Base-by-base conservation (phyloP, 1,140 invertebrate species). In the Andricus grossulariae region DNA sequence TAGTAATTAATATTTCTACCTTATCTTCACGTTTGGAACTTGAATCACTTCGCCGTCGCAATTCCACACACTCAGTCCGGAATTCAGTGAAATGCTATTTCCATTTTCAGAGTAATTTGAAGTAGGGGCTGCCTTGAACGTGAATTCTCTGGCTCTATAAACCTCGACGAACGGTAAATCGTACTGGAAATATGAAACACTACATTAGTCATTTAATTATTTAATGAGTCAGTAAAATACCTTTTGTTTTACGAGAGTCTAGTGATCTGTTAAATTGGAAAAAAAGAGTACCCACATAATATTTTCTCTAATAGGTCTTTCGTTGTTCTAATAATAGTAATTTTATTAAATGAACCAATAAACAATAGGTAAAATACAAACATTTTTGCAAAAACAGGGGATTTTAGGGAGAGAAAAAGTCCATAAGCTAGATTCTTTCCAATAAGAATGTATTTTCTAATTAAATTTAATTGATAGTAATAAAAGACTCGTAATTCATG, bases 11-110 rank as follows among this genome's bases (percentile, higher is more conserved):
- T 75, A 19, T 54, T 75, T 11, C 71, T 80, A 95, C 95, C 94
- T 95, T 81, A 96, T 94, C 82, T 93, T 93, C 54, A 97, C 92
- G 83, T 94, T 93, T 72, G 94, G 92, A 80, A 94, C 93, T 50
- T 93, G 91, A 60, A 97, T 90, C 19, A 97, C 91, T 89, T 97
- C 96, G 12, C 96, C 96, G 90, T 97, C 96, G 92, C 96, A 97
- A 86, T 97, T 97, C 96, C 96, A 97, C 21, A 95, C 93, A 82
- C 94, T 95, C 74, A 92, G 79, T 19, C 87, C 87, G 25, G 88
- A 88, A 71, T 88, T 82, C 72, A 88, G 82, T 32, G 84, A 80
- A 52, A 83, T 88, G 50, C 90, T 87, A 76, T 83, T 82, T 76
- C 79, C 84, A 76, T 76, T 85, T 60, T 82, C 83, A 19, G 84